Conservation (phyloP, 2,797 vertebrate species). For the Odontamblyopus rebecca region DNA sequence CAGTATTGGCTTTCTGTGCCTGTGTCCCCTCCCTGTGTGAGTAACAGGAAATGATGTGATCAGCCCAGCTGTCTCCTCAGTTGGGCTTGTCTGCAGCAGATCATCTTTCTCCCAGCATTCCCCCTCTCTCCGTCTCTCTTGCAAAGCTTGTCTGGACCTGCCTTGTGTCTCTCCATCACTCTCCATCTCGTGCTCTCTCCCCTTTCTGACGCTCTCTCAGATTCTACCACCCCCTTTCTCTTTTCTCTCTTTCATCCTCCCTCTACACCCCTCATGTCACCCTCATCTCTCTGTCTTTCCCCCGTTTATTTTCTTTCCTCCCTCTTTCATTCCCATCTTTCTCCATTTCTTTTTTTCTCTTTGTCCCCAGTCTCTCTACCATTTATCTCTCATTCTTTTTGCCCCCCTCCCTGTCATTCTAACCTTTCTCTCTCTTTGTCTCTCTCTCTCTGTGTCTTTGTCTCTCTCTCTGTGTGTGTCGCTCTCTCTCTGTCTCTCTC, state of each 20-base stretch:
- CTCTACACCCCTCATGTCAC: background rate
- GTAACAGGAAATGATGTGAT: conserved; percentile 68
- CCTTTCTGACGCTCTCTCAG: background rate
- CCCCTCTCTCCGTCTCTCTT: conserved; percentile 27
- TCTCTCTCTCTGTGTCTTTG: background rate
- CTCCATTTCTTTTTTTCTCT: background rate
- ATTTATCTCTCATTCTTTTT: background rate
- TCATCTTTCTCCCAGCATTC: conserved; percentile 70
- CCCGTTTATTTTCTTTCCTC: background rate
- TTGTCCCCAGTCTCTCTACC: background rate
- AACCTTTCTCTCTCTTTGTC: background rate
- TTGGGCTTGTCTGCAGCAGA: conserved; percentile 62
- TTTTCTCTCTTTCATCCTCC: background rate
- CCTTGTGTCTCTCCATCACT: background rate
- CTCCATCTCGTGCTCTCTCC: background rate
- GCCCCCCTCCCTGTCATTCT: too few species aligned
- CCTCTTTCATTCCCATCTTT: background rate
- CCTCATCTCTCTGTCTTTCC: conserved; percentile 29
- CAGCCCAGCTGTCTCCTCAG: conserved; percentile 72
- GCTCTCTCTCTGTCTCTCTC: conserved; percentile 26
- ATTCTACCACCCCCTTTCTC: background rate
- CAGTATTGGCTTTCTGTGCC: conserved; percentile 1
- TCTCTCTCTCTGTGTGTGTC: conserved; percentile 48
- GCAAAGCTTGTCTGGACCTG: background rate
- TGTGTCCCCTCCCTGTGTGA: conserved; percentile 42